phyloP scores from a whole-genome alignment of 2,113 vertebrate genomes.

The Syngnathus floridae region DNA sequence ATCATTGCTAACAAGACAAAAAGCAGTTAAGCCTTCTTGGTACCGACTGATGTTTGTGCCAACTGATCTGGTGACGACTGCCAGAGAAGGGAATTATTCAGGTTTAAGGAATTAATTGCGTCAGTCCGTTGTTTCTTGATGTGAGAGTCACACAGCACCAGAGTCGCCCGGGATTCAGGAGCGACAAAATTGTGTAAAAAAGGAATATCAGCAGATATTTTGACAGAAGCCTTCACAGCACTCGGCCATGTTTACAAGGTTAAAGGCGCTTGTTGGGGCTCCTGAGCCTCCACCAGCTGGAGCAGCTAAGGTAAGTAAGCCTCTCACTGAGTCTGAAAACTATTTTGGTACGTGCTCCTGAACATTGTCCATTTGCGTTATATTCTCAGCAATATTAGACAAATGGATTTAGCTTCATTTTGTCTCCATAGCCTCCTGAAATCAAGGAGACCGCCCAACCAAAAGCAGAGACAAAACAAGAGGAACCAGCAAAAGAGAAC shows the following conservation, averaged over 20 bases:
- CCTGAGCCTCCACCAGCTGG: constrained; percentile 34
- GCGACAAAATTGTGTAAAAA: neutral
- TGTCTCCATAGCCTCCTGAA: constrained; percentile 14
- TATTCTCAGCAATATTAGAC: neutral
- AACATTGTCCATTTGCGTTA: neutral
- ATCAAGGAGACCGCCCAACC: constrained; percentile 33
- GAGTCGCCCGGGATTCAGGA: neutral
- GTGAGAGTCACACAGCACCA: constrained; percentile 1
- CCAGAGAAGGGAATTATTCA: constrained; percentile 61
- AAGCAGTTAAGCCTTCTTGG: neutral
- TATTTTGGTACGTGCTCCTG: neutral
- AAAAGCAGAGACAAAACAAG: constrained; percentile 2
- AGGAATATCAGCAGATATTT: neutral
- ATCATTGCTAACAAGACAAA: no score
- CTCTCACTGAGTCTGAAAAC: neutral
- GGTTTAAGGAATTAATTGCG: constrained; percentile 69
- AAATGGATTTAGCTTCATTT: neutral
- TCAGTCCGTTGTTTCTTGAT: constrained; percentile 29
- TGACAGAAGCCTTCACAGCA: constrained; percentile 1
- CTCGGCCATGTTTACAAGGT: constrained; percentile 73
- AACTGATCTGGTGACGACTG: constrained; percentile 23
- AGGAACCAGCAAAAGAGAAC: neutral
- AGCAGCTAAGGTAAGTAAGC: constrained; percentile 47
- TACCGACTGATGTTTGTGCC: constrained; percentile 8
- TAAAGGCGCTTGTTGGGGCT: constrained; percentile 60